Conservation (phyloP, 2,797 vertebrate species). For the Kryptolebias ocellatus region DNA sequence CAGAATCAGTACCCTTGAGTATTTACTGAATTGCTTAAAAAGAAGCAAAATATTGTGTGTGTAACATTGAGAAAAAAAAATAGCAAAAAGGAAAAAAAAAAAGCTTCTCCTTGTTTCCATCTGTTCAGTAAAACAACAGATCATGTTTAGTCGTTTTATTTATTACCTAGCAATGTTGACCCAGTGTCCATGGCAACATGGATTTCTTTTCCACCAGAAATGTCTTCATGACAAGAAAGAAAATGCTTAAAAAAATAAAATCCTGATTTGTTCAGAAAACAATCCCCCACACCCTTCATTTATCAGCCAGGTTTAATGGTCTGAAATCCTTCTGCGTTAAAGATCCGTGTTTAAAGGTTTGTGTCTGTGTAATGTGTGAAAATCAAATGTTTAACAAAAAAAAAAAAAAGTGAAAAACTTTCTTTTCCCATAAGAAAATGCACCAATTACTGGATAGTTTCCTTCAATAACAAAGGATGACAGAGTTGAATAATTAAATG, state of each 20-base stretch:
- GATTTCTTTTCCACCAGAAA: conserved; percentile 8
- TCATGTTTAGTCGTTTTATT: conserved; percentile 29
- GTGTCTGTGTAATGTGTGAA: background rate
- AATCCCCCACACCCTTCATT: no score
- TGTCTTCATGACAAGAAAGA: conserved; percentile 12
- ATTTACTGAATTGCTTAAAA: conserved; percentile 13
- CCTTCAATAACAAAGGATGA: conserved; percentile 18
- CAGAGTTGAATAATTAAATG: conserved; percentile 5
- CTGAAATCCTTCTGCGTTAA: conserved; percentile 4
- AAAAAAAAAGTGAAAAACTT: conserved; percentile 1
- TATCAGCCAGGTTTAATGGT: no score
- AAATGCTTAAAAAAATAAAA: background rate
- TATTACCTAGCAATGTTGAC: conserved; percentile 8
- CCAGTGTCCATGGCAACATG: conserved; percentile 65
- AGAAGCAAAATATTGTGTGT: conserved; percentile 14
- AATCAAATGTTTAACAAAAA: conserved; percentile 16
- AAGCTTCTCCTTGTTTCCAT: conserved; percentile 5
- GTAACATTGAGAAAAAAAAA: conserved; percentile 13
- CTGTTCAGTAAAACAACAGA: conserved; percentile 11
- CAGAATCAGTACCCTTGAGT: conserved; percentile 17
- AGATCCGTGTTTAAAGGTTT: background rate
- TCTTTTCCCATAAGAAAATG: background rate
- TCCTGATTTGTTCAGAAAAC: background rate
- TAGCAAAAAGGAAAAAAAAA: background rate
- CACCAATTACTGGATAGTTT: conserved; percentile 13